Conservation (phyloP, 2,797 vertebrate genomes). For the Hippoglossus hippoglossus region DNA sequence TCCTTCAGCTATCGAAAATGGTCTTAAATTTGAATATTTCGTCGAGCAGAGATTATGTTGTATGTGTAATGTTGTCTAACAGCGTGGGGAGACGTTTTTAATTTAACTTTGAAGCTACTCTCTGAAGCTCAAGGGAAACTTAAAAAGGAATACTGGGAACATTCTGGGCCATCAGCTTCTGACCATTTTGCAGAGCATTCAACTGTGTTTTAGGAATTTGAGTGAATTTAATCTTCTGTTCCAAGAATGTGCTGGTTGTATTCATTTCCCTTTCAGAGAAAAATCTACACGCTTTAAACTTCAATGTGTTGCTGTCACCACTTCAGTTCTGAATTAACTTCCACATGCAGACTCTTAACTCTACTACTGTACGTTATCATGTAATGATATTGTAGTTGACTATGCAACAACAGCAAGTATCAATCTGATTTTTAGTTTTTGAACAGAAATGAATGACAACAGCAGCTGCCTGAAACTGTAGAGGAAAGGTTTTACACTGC, state of each 20-base stretch:
- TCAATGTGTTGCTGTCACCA: neutral
- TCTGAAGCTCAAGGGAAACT: conserved; percentile 39
- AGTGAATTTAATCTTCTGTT: conserved; percentile 1
- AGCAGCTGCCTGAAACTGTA: too few species aligned
- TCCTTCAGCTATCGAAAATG: conserved; percentile 1
- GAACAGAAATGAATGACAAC: too few species aligned
- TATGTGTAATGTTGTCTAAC: conserved; percentile 37
- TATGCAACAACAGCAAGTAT: too few species aligned
- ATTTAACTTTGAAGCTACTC: conserved; percentile 38
- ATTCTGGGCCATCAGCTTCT: neutral
- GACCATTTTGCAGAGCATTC: neutral
- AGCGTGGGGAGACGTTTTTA: conserved; percentile 36
- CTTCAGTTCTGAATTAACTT: neutral
- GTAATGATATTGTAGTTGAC: neutral
- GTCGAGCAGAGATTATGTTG: conserved; percentile 25
- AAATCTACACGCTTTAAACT: neutral
- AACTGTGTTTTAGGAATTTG: neutral
- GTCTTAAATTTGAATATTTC: conserved; percentile 28
- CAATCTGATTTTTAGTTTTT: too few species aligned
- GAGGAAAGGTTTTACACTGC: too few species aligned
- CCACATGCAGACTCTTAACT: neutral
- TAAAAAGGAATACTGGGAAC: conserved; percentile 22
- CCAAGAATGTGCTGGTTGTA: neutral
- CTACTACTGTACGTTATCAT: neutral
- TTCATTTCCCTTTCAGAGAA: neutral